Conservation (phyloP, 2,888 invertebrate genomes). For the Scaeva pyrastri region DNA sequence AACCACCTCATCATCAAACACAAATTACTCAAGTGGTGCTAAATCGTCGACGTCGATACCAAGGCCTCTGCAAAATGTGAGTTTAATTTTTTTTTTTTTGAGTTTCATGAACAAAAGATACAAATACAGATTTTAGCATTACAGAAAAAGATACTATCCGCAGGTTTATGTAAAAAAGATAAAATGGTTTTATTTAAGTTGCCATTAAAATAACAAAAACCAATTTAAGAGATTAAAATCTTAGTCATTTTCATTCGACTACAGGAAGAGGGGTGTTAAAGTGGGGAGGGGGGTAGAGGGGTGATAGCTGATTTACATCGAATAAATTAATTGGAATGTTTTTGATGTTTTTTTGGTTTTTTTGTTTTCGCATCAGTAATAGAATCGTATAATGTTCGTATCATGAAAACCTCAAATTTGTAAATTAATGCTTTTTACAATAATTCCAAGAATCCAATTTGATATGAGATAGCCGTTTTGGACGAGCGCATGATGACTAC, state of each 20-base stretch:
- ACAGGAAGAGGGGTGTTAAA: too few relatives aligned
- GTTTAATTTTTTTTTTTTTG: constrained; percentile 43
- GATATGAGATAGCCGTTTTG: not conserved
- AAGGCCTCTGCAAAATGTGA: constrained; percentile 83
- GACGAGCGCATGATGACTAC: not conserved
- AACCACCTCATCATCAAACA: constrained; percentile 78
- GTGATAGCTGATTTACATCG: not conserved
- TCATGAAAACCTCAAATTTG: too few relatives aligned
- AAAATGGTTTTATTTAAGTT: not conserved
- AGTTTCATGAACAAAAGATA: not conserved
- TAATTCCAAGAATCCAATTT: constrained; percentile 1
- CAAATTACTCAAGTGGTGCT: constrained; percentile 79
- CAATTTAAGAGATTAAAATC: not conserved
- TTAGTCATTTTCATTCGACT: not conserved
- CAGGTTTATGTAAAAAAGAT: not conserved
- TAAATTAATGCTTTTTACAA: too few relatives aligned
- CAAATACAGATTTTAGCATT: not conserved
- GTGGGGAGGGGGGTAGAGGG: too few relatives aligned
- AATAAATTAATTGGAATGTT: constrained; percentile 2
- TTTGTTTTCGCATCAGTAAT: too few relatives aligned
- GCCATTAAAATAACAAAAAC: not conserved
- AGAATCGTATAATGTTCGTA: too few relatives aligned
- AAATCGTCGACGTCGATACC: constrained; percentile 81
- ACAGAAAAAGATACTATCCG: not conserved
- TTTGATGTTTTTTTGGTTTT: not conserved